Base-by-base conservation (phyloP, 2,797 vertebrate species). In the Sciurus carolinensis region DNA sequence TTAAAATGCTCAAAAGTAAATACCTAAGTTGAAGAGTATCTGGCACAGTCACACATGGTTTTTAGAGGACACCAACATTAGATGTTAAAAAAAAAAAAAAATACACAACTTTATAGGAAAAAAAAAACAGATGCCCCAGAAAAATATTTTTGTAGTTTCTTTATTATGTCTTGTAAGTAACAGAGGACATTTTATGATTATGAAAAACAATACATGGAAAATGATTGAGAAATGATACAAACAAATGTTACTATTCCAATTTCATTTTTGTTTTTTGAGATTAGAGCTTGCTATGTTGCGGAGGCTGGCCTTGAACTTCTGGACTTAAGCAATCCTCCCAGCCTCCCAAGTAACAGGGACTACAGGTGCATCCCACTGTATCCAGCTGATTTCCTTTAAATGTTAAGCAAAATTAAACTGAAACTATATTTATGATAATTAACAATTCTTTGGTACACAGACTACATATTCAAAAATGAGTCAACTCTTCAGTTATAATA, bases 1-100 rank as follows among this genome's bases (percentile, higher is more conserved):
- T 89, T 76, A 71, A 95, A 91, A 94, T 75, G 28, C 69, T 92
- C 39, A 82, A 52, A 92, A 94, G 42, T 80, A 95, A 87, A 91
- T 62, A 28, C 75, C 54, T 42, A 82, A 80, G 22, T 62, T 81
- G 59, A 91, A 86, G 67, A 87, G 47, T 69, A 80, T 80, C 83
- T 84, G 87, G 44, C 33, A 87, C 3, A 79, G 84, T 20, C 42
- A 81, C 4, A 9, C 20, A 36, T 47, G 30, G 59, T 0, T 69
- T 90, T 91, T 47, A 71, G 59, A 62, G 22, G 24, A 7, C 9
- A 62, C 59, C 59, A 62, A 62, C 59, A 62, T 14, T 24, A 59
- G 72, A 69, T 20, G 30, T 84, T 69, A 67, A 15, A 90, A 71
- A 33, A 20, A 95, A 76, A 85, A 57, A 57, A 66, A 86, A 81